Conservation (phyloP, 2,888 invertebrate genomes). For the Eudemis profundana region DNA sequence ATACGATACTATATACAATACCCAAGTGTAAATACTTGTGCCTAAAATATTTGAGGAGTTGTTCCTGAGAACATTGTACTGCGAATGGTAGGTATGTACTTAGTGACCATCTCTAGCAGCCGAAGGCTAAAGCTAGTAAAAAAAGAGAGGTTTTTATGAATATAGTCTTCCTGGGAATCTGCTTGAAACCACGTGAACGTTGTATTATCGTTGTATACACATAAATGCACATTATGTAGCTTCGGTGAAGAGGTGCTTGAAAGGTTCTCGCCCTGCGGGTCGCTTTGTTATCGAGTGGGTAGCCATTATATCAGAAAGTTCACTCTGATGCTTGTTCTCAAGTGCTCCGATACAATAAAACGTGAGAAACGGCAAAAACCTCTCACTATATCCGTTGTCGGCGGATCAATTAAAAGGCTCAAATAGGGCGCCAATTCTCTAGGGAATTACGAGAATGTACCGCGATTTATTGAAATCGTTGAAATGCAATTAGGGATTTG, state of each 20-base stretch:
- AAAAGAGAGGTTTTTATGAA: no score
- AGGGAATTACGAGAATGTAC: conserved; percentile 41
- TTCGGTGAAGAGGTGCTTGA: conserved; percentile 54
- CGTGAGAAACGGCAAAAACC: conserved; percentile 52
- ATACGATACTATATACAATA: no score
- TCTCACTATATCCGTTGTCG: conserved; percentile 45
- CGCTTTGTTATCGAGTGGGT: conserved; percentile 69
- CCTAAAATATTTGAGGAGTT: no score
- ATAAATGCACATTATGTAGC: conserved; percentile 49
- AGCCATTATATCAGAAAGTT: conserved; percentile 55
- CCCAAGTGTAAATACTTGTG: no score
- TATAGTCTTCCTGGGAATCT: conserved; percentile 21
- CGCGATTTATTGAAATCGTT: conserved; percentile 6
- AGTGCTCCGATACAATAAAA: conserved; percentile 56
- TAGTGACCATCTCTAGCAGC: no score
- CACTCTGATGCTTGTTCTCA: conserved; percentile 57
- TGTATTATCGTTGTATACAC: conserved; percentile 43
- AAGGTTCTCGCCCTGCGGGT: conserved; percentile 59
- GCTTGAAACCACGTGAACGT: conserved; percentile 18
- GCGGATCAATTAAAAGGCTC: conserved; percentile 46
- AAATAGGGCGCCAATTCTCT: conserved; percentile 44
- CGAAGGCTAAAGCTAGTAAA: no score
- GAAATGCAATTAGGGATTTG: background rate
- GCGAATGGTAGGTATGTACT: no score
- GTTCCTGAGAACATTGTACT: no score